A percentile compares a stretch with the other conserved stretches of the same genome.
Evolutionary conservation across 2,888 invertebrate species (phyloP).

Genomic region (Suillia variegata): DNA sequence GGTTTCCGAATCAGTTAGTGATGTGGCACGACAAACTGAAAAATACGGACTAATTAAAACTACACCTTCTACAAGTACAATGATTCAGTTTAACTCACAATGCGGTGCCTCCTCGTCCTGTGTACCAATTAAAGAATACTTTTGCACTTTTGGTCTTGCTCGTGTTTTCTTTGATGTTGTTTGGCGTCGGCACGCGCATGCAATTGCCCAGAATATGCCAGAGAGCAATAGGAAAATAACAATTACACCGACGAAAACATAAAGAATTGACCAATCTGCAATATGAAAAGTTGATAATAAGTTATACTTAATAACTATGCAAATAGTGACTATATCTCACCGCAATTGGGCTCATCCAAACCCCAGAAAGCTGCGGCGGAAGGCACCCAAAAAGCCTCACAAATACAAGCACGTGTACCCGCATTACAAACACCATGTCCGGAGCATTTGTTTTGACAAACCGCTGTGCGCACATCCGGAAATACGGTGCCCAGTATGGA

Average conservation of each 20-base stretch:
- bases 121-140: conserved; percentile 73
- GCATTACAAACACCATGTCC: conserved; percentile 89
- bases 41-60: not conserved
- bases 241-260: conserved; percentile 80
- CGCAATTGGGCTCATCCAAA: conserved; percentile 78
- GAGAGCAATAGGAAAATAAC: conserved; percentile 67
- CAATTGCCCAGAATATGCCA: conserved; percentile 69
- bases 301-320: not conserved
- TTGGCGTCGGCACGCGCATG: conserved; percentile 69
- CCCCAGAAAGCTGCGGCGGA: conserved; percentile 72
- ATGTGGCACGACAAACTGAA: conserved; percentile 61
- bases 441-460: conserved; percentile 93
- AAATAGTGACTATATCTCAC: conserved; percentile 60
- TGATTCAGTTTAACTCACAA: conserved; percentile 40
- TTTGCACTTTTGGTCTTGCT: conserved; percentile 67
- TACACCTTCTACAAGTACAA: not conserved
- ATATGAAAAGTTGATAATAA: conserved; percentile 22
- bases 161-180: conserved; percentile 63
- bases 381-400: conserved; percentile 97
- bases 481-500: conserved; percentile 74
- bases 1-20: conserved; percentile 77
- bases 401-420: conserved; percentile 81
- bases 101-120: conserved; percentile 69
- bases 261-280: conserved; percentile 90
- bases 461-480: conserved; percentile 77